Evolutionary conservation across 2,797 vertebrate genomes (phyloP).

Genomic region (Cyclopterus lumpus): DNA sequence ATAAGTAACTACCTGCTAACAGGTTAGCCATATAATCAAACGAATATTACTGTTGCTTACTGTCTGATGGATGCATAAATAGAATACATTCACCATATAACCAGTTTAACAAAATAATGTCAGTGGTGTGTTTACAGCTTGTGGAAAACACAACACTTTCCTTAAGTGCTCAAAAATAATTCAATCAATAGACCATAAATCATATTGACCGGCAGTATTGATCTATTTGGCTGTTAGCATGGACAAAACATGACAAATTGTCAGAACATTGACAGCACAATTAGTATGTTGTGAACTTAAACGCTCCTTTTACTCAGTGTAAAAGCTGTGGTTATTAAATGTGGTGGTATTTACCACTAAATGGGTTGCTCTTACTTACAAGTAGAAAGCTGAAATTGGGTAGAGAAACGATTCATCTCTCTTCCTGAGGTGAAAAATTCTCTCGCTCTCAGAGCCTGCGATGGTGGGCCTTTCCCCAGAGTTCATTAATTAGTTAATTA

Average conservation of each 20-base stretch:
- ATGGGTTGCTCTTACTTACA: slow-evolving; percentile 40
- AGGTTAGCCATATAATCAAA: neutral
- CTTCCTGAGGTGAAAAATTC: slow-evolving; percentile 80
- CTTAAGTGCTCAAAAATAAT: neutral
- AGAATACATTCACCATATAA: neutral
- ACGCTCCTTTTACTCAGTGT: slow-evolving; percentile 1
- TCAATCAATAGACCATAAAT: neutral
- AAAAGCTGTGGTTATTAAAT: slow-evolving; percentile 16
- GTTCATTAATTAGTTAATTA: slow-evolving; percentile 88
- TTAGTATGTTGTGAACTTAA: neutral
- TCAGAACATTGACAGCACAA: neutral
- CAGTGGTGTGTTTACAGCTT: slow-evolving; percentile 12
- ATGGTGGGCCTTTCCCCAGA: slow-evolving; percentile 80
- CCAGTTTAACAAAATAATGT: neutral
- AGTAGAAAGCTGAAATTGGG: slow-evolving; percentile 42
- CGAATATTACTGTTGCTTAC: neutral
- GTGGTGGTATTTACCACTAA: slow-evolving; percentile 24
- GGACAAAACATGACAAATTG: neutral
- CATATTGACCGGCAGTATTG: slow-evolving; percentile 2
- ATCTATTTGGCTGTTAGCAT: slow-evolving; percentile 7
- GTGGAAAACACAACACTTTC: neutral
- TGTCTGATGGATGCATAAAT: neutral
- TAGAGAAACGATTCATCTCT: slow-evolving; percentile 74
- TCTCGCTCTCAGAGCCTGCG: slow-evolving; percentile 62
- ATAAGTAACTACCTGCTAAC: neutral